Base-by-base conservation (phyloP, 2,113 vertebrate genomes). In the Loxodonta africana region DNA sequence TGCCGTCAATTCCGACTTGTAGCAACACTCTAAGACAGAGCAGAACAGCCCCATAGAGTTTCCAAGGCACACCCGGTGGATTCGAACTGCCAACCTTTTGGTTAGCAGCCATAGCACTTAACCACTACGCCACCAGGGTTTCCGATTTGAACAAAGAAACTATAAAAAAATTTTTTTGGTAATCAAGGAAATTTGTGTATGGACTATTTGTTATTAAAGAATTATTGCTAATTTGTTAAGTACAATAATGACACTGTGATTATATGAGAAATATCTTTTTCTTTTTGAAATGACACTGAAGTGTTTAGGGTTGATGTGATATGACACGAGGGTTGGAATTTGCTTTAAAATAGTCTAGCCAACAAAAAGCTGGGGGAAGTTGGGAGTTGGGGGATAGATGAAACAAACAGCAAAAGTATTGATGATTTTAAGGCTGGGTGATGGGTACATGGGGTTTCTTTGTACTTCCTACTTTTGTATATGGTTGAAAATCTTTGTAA, bases 111-210 rank as follows among this genome's bases (percentile, higher is more conserved):
- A 37, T 37, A 37, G 37, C 37, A 37, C 37, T 37, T 37, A 37
- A 37, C 37, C 37, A 37, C 37, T 37, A 37, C 37, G 37, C 37
- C 37, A 37, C 37, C 37, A 37, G 37, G 37, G 37, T 37, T 37
- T 37, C 37, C 37, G 48, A 48, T 48, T 48, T 48, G 48, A 48
- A 48, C 48, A 48, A 48, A 48, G 7, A 7, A 48, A 48, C 48
- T 48, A 48, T 48, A 48, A 48, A 48, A 48, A 48, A 48, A 10
- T 48, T 48, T 48, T 81, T 83, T 28, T 30, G 5, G 15, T 41
- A 92, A 84, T 84, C 51, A 80, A 96, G 33, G n/a, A 80, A 86
- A 90, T 69, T 41, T 89, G n/a, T 89, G 21, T 71, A 71, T 8
- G 8, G 63, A 41, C 44, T 80, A 74, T 73, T 88, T 53, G 26